Evolutionary conservation across 2,888 invertebrate genomes (phyloP).

Genomic region (Apantesis nais): DNA sequence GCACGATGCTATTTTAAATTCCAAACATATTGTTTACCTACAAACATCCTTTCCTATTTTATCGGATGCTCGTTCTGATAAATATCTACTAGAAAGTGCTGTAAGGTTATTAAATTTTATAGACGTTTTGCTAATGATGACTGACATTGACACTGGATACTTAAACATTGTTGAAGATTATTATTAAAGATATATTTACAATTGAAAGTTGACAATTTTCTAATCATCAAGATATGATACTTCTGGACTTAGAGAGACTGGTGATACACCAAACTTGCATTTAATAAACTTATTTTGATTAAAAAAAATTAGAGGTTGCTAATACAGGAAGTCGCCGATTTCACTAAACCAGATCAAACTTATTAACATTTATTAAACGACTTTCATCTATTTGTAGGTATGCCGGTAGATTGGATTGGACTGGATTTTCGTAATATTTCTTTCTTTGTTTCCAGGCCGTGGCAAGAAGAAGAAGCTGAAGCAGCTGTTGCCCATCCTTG

Average conservation of each 20-base stretch:
- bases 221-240: not conserved
- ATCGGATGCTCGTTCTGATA: conserved; percentile 23
- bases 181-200: conserved; percentile 15
- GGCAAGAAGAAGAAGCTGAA: conserved; percentile 93
- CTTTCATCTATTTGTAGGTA: not conserved
- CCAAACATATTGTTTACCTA: conserved; percentile 41
- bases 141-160: conserved; percentile 19
- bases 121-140: conserved; percentile 24
- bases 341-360: not conserved
- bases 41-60: conserved; percentile 43
- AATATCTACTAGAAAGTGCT: conserved; percentile 38
- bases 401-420: too few species aligned
- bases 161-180: conserved; percentile 21
- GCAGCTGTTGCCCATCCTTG: conserved; percentile 90
- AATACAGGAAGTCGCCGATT: not conserved
- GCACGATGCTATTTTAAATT: conserved; percentile 45
- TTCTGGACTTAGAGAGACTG: not conserved
- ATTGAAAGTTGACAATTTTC: conserved; percentile 4
- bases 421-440: not conserved
- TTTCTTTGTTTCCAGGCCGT: conserved; percentile 84
- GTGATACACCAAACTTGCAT: not conserved
- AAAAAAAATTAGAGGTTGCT: not conserved
- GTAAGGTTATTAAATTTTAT: conserved; percentile 36
- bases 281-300: not conserved
- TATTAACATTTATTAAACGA: not conserved